Base-by-base conservation (phyloP, 2,888 invertebrate species). In the Sussaba pulchella region DNA sequence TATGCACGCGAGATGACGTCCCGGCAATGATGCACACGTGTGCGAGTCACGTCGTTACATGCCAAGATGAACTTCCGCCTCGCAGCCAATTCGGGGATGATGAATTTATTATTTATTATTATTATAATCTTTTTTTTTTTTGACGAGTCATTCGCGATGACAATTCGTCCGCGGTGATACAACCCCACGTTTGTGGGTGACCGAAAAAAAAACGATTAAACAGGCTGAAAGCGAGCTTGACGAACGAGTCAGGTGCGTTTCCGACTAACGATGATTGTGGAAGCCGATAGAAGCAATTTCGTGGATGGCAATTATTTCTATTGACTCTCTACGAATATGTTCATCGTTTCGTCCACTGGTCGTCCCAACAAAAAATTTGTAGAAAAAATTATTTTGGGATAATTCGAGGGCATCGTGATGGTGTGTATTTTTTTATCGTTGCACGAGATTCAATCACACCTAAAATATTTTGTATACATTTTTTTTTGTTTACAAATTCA, bases 51-150 rank as follows among this genome's bases (percentile, higher is more conserved):
- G 82, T 80, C 70, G 80, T 79, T 82, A 74, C 79, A 78, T 76
- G 76, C 43, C 82, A 84, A 85, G 84, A 89, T 89, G 85, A 87
- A 90, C 88, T 85, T 67, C 79, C 66, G 84, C 85, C 57, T 52
- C 24, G 82, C 82, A 85, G 86, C 86, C 89, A 90, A 90, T 90
- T 89, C 87, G 84, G 81, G 84, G 85, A 89, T 89, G 89, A 89
- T 88, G 85, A 87, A 89, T 89, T 87, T 86, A 87, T 88, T 80
- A 78, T 77, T 83, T 82, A 5, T 31, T 31, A 5, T 31, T 31
- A 2, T 31, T n/a, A n/a, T n/a, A n/a, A n/a, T 31, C 31, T 2
- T 31, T 31, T 31, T 31, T 31, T 31, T 31, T 84, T 83, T 47
- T 69, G 72, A 71, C 47, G 64, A 41, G 66, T 78, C 84, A 80